Conservation (phyloP, 2,888 invertebrate species). For the Ornithoptera priamus region DNA sequence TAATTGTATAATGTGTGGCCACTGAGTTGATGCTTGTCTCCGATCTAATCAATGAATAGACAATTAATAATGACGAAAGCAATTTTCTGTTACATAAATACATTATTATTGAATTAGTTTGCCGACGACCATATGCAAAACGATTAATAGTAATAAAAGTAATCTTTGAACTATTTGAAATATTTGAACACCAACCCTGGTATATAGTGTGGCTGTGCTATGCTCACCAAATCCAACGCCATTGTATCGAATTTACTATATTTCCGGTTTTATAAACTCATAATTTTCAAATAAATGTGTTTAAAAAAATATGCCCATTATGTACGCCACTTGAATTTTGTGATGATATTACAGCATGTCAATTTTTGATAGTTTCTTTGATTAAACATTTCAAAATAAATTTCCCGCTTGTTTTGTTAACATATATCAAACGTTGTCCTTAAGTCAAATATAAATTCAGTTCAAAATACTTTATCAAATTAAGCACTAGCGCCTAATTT, state of each 20-base stretch:
- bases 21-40: no score
- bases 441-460: neutral
- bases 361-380: neutral
- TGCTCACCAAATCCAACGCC: constrained; percentile 80
- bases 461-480: neutral
- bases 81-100: neutral
- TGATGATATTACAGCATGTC: constrained; percentile 13
- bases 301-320: constrained; percentile 2
- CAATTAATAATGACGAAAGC: neutral
- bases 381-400: constrained; percentile 2
- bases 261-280: constrained; percentile 34
- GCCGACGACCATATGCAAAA: neutral
- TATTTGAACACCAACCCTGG: constrained; percentile 81
- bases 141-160: neutral
- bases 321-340: constrained; percentile 21
- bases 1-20: no score
- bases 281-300: constrained; percentile 34
- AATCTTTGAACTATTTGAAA: neutral
- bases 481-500: neutral
- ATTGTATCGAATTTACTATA: constrained; percentile 42
- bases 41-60: neutral
- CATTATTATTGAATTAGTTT: neutral
- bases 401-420: neutral
- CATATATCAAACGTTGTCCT: neutral
- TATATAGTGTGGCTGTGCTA: constrained; percentile 86